phyloP scores from a whole-genome alignment of 2,797 vertebrate species.

The Calcarius lapponicus region DNA sequence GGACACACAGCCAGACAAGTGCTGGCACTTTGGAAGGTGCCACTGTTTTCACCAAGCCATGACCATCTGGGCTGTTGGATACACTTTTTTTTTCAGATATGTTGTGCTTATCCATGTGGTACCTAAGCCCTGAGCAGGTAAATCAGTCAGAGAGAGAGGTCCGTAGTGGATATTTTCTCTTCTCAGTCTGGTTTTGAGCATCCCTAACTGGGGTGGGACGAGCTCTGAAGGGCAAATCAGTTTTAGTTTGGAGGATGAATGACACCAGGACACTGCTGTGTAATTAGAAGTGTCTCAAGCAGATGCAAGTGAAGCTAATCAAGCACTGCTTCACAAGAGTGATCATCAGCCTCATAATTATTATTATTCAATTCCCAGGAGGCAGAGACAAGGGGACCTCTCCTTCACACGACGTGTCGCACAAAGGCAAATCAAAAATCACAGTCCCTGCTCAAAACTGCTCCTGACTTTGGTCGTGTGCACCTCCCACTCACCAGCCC shows the following conservation, averaged over 20 bases:
- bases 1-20: background rate
- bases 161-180: background rate
- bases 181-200: background rate
- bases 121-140: background rate
- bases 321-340: background rate
- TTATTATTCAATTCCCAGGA: conserved; percentile 5
- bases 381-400: background rate
- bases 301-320: conserved; percentile 49
- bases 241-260: background rate
- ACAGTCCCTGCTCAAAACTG: background rate
- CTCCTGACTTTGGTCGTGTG: background rate
- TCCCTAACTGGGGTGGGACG: background rate
- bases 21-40: background rate
- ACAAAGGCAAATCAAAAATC: background rate
- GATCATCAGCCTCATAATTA: conserved; percentile 32
- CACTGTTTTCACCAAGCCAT: background rate
- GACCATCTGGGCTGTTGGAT: conserved; percentile 37
- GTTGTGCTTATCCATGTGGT: background rate
- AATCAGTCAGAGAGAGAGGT: background rate
- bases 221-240: background rate
- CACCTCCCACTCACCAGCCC: background rate
- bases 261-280: background rate
- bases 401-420: background rate
- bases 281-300: conserved; percentile 32
- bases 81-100: background rate